These are phyloP conservation scores for Schizotus pectinicornis DNA, from an alignment of 2,888 invertebrate genomes.

Conservation along the genomic window DNA sequence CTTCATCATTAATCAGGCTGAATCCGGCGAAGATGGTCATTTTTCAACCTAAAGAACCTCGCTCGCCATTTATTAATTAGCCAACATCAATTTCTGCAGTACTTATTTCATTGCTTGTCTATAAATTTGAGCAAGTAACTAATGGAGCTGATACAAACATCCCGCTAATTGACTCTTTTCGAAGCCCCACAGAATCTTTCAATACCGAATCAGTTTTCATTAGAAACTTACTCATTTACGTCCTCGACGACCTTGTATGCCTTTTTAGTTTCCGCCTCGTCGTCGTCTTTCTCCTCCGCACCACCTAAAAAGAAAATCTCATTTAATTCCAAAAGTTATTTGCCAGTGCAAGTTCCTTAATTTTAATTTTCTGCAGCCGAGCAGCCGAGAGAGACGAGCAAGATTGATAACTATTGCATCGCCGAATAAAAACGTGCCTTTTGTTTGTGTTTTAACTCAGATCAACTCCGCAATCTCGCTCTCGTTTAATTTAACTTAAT, in stretches of 20 bases:
- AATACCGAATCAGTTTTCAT: neutral
- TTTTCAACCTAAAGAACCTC: too few relatives aligned
- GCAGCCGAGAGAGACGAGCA: neutral
- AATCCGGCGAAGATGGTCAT: too few relatives aligned
- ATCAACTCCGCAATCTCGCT: too few relatives aligned
- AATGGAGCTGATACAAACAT: too few relatives aligned
- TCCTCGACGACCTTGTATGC: slow-evolving; percentile 48
- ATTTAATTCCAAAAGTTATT: neutral
- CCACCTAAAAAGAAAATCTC: slow-evolving; percentile 21
- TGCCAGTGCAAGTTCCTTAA: neutral
- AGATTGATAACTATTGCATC: slow-evolving; percentile 14
- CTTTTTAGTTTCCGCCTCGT: slow-evolving; percentile 42
- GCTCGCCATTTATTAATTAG: neutral
- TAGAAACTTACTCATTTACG: slow-evolving; percentile 46
- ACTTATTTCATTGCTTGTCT: neutral
- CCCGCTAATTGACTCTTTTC: slow-evolving; percentile 8
- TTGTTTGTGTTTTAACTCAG: too few relatives aligned
- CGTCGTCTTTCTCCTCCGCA: slow-evolving; percentile 25
- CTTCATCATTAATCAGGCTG: too few relatives aligned
- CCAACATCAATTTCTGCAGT: neutral
- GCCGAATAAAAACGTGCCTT: slow-evolving; percentile 34
- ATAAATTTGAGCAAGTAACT: slow-evolving; percentile 2
- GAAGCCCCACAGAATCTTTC: neutral
- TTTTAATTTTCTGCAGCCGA: slow-evolving; percentile 6
- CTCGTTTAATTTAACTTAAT: too few relatives aligned